Conservation (phyloP, 2,888 invertebrate genomes). For the Lycia hirtaria region DNA sequence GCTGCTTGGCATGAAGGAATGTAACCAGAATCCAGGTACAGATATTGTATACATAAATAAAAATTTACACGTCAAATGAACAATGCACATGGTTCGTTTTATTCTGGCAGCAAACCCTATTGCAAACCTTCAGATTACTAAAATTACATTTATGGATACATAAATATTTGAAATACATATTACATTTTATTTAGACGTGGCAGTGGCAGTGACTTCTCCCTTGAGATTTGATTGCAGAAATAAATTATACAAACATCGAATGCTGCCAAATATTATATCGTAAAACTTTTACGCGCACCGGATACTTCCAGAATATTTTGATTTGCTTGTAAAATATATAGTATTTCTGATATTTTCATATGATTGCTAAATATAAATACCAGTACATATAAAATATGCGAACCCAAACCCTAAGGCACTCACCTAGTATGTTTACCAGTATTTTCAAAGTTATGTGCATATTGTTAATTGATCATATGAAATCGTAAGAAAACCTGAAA, state of each 20-base stretch:
- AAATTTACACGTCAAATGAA: no score
- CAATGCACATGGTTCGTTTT: no score
- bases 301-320: slow-evolving; percentile 9
- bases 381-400: no score
- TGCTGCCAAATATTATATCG: slow-evolving; percentile 26
- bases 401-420: no score
- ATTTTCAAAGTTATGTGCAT: no score
- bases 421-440: no score
- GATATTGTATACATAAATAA: no score
- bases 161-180: not conserved
- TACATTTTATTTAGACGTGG: slow-evolving; percentile 9
- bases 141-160: not conserved
- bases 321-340: slow-evolving; percentile 16
- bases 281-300: slow-evolving; percentile 19
- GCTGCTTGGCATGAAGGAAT: no score
- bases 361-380: not conserved
- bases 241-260: slow-evolving; percentile 20
- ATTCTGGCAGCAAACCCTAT: not conserved
- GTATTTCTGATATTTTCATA: slow-evolving; percentile 3
- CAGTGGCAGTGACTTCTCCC: slow-evolving; percentile 7
- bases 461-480: no score
- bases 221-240: slow-evolving; percentile 7
- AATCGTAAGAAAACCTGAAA: no score
- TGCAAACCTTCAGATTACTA: not conserved
- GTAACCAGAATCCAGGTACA: no score